A percentile compares a stretch with the other conserved stretches of the same genome.
Conservation (phyloP, 92 coral and sea anemone genomes). For the Porites evermanni region DNA sequence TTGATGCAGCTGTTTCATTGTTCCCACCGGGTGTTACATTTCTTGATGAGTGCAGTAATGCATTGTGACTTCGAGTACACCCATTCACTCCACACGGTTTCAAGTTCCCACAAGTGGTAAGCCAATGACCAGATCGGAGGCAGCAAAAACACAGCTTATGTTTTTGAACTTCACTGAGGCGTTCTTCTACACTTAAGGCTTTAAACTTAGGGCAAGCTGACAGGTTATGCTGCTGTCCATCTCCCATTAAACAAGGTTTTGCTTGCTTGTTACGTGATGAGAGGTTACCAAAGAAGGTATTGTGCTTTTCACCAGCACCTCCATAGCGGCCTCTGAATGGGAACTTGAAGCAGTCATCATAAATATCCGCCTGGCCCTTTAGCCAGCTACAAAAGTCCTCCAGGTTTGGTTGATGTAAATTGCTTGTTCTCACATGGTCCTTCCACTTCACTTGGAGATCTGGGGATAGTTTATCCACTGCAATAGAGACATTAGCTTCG, state of each 20-base stretch:
- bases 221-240: conserved; percentile 40
- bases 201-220: conserved; percentile 38
- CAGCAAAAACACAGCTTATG: conserved; percentile 50
- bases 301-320: conserved; percentile 6
- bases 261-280: background rate
- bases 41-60: conserved; percentile 34
- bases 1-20: background rate
- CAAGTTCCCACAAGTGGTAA: conserved; percentile 22
- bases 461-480: conserved; percentile 43
- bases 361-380: conserved; percentile 47
- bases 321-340: background rate
- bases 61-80: conserved; percentile 54
- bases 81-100: conserved; percentile 57
- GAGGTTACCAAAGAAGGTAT: conserved; percentile 4
- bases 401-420: conserved; percentile 19
- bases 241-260: conserved; percentile 43
- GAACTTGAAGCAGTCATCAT: conserved; percentile 47
- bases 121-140: conserved; percentile 44
- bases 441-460: conserved; percentile 51
- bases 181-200: conserved; percentile 40
- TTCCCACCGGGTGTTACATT: background rate
- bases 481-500: conserved; percentile 41
- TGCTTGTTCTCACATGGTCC: conserved; percentile 5
- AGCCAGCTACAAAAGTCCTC: conserved; percentile 38
- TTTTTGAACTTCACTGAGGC: conserved; percentile 43